Conservation (phyloP, 2,888 invertebrate genomes). For the Subacronicta megacephala region DNA sequence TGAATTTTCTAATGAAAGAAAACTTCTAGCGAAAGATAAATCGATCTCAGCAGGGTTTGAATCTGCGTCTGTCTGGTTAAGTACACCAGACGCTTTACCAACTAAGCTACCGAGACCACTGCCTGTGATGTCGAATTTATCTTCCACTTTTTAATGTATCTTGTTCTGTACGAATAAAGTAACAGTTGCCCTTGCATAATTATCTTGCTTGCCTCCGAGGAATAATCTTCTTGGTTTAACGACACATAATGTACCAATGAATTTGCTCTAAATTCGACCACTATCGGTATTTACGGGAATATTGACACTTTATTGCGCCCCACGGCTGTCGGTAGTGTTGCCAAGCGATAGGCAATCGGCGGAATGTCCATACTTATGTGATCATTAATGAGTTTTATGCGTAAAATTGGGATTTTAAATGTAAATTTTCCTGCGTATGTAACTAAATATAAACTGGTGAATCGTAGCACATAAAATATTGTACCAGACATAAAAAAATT, state of each 20-base stretch:
- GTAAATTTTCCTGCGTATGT: neutral
- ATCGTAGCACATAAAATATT: too few relatives aligned
- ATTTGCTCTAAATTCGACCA: constrained; percentile 58
- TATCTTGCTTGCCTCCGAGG: constrained; percentile 50
- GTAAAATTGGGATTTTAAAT: constrained; percentile 18
- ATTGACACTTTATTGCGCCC: constrained; percentile 48
- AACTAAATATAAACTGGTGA: too few relatives aligned
- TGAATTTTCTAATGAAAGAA: too few relatives aligned
- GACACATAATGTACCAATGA: constrained; percentile 56
- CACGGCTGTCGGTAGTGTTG: constrained; percentile 39
- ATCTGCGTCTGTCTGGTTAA: too few relatives aligned
- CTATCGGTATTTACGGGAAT: constrained; percentile 50
- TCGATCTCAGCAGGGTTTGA: too few relatives aligned
- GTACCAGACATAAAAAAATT: too few relatives aligned
- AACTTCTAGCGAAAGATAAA: too few relatives aligned
- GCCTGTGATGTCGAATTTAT: too few relatives aligned
- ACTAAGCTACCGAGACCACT: too few relatives aligned
- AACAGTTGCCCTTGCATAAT: constrained; percentile 8
- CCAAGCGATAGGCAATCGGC: constrained; percentile 47
- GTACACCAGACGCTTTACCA: too few relatives aligned
- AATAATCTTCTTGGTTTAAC: constrained; percentile 50
- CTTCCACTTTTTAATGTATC: too few relatives aligned
- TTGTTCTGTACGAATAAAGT: neutral
- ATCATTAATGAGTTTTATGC: constrained; percentile 37
- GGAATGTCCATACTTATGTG: constrained; percentile 44